phyloP scores from a whole-genome alignment of 2,888 invertebrate species.

The Phengaris arion region DNA sequence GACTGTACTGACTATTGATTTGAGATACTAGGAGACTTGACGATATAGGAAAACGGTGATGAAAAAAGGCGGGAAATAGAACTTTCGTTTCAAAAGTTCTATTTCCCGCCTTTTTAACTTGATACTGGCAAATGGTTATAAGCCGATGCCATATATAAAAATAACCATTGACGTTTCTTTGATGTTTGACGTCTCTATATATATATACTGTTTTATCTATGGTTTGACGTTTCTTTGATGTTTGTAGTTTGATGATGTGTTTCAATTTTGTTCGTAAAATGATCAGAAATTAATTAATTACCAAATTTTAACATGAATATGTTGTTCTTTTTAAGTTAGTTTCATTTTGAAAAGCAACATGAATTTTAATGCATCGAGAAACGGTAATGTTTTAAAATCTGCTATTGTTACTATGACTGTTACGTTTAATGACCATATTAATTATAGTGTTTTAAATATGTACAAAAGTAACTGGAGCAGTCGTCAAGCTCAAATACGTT shows the following conservation, averaged over 20 bases:
- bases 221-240: not conserved
- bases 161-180: too few relatives aligned
- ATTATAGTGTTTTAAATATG: not conserved
- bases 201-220: too few relatives aligned
- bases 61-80: too few relatives aligned
- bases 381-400: constrained; percentile 50
- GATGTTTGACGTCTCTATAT: too few relatives aligned
- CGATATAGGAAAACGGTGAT: too few relatives aligned
- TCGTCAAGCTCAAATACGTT: constrained; percentile 20
- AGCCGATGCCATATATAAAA: too few relatives aligned
- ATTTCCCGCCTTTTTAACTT: too few relatives aligned
- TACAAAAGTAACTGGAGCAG: not conserved
- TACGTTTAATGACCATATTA: not conserved
- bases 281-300: constrained; percentile 14
- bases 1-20: too few relatives aligned
- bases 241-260: constrained; percentile 61
- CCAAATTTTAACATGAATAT: constrained; percentile 53
- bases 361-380: constrained; percentile 76
- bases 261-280: constrained; percentile 52
- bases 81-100: too few relatives aligned
- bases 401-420: constrained; percentile 1
- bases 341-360: constrained; percentile 47
- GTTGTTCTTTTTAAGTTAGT: constrained; percentile 47
- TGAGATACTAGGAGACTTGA: too few relatives aligned
- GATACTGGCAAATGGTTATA: too few relatives aligned